phyloP scores from a whole-genome alignment of 2,888 invertebrate genomes.

The Octonoba sinensis region DNA sequence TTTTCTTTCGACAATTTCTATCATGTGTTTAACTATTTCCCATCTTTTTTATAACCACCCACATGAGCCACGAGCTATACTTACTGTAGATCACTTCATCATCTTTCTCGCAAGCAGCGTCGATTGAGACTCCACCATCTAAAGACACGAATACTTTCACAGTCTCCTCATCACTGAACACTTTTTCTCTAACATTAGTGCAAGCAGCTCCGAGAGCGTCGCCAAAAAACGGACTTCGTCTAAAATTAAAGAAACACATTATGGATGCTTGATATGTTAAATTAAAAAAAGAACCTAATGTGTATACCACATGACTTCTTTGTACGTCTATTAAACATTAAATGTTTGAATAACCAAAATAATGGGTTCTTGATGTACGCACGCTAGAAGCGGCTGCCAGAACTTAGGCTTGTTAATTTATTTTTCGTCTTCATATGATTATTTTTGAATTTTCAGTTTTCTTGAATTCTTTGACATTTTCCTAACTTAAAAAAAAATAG shows the following conservation, averaged over 20 bases:
- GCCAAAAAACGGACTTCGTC: slow-evolving; percentile 28
- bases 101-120: slow-evolving; percentile 14
- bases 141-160: slow-evolving; percentile 15
- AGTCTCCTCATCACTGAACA: slow-evolving; percentile 11
- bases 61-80: not conserved
- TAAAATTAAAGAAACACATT: slow-evolving; percentile 1
- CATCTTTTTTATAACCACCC: too few species aligned
- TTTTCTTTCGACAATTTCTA: too few species aligned
- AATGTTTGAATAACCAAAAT: too few species aligned
- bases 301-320: not conserved
- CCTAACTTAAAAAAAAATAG: too few species aligned
- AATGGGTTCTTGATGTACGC: too few species aligned
- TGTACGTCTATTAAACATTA: too few species aligned
- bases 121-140: slow-evolving; percentile 16
- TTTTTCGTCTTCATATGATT: too few species aligned
- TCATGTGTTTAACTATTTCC: too few species aligned
- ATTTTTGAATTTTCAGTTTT: too few species aligned
- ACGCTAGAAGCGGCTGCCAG: too few species aligned
- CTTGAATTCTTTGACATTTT: too few species aligned
- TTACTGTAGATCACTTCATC: slow-evolving; percentile 27
- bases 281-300: not conserved
- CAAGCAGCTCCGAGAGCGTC: slow-evolving; percentile 26
- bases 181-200: slow-evolving; percentile 18
- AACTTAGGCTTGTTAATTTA: too few species aligned
- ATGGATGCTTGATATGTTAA: not conserved